Evolutionary conservation across 2,888 invertebrate species (phyloP).

Genomic region (Phania funesta): DNA sequence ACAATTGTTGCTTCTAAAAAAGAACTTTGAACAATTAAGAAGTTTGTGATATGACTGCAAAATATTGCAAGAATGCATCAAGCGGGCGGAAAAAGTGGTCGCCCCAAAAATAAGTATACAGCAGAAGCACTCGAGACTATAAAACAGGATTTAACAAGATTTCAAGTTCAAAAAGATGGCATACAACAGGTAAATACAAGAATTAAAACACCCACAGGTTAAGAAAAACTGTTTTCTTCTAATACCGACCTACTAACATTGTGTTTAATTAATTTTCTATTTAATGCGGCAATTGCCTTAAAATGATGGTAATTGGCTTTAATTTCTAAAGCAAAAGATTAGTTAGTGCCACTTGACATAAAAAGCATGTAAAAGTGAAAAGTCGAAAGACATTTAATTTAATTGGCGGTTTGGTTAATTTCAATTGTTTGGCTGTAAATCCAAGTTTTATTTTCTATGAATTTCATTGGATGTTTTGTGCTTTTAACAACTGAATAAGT

Average conservation of each 20-base stretch:
- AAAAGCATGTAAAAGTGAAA: slow-evolving; percentile 30
- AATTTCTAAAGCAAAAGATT: slow-evolving; percentile 23
- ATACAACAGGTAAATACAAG: slow-evolving; percentile 77
- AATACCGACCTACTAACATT: slow-evolving; percentile 46
- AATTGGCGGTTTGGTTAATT: slow-evolving; percentile 17
- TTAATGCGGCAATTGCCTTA: slow-evolving; percentile 36
- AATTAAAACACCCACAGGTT: not conserved
- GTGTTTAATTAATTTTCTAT: slow-evolving; percentile 12
- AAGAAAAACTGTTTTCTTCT: not conserved
- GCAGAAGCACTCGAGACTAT: slow-evolving; percentile 80
- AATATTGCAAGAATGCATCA: slow-evolving; percentile 80
- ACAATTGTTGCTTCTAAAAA: slow-evolving; percentile 25
- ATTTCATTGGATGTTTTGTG: not conserved
- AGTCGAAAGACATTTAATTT: not conserved
- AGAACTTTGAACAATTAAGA: slow-evolving; percentile 42
- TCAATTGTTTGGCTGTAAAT: not conserved
- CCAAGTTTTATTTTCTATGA: not conserved
- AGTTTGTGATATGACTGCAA: slow-evolving; percentile 81
- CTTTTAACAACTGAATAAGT: too few relatives aligned
- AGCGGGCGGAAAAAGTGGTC: slow-evolving; percentile 81
- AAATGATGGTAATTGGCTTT: slow-evolving; percentile 49
- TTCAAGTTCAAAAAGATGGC: slow-evolving; percentile 80
- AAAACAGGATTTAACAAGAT: slow-evolving; percentile 80
- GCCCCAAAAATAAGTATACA: slow-evolving; percentile 81
- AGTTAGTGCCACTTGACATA: slow-evolving; percentile 27